These are phyloP conservation scores for Pseudomyrmex flavicornis DNA, from an alignment of 1,140 invertebrate species.

Conservation along the genomic window DNA sequence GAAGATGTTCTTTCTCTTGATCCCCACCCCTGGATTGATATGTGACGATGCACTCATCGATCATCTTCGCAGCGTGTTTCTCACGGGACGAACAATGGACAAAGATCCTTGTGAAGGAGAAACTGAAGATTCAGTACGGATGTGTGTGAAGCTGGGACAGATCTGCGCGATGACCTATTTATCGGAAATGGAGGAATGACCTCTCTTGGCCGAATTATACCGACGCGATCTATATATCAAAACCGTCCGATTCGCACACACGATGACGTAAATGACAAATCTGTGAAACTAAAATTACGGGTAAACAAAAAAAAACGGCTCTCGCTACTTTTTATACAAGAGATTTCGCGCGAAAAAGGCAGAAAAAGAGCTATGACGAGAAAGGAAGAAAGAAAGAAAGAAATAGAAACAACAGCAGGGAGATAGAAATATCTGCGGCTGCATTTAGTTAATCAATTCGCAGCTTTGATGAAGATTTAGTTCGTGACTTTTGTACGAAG, in stretches of 20 bases:
- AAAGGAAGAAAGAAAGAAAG: not conserved
- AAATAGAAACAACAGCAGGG: not conserved
- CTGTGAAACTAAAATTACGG: not conserved
- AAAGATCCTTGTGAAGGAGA: not conserved
- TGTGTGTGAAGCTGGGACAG: not conserved
- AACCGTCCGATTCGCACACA: not conserved
- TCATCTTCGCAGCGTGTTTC: not conserved
- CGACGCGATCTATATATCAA: not conserved
- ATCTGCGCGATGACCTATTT: not conserved
- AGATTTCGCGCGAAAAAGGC: not conserved
- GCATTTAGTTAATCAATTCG: slow-evolving; percentile 9
- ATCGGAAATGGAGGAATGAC: not conserved
- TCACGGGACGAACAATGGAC: not conserved
- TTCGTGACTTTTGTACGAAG: too few relatives aligned
- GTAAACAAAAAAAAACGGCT: not conserved
- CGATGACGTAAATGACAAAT: not conserved
- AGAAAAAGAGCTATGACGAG: not conserved
- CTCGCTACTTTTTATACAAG: not conserved
- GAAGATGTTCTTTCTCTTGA: not conserved
- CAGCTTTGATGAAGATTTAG: not conserved
- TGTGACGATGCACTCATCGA: slow-evolving; percentile 6
- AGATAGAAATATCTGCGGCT: too few relatives aligned
- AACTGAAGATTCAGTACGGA: not conserved
- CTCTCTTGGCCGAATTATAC: not conserved
- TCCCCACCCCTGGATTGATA: not conserved